A percentile compares a stretch with the other conserved stretches of the same genome.
Evolutionary conservation across 2,888 invertebrate genomes (phyloP).

Genomic region (Galerucella pusilla): DNA sequence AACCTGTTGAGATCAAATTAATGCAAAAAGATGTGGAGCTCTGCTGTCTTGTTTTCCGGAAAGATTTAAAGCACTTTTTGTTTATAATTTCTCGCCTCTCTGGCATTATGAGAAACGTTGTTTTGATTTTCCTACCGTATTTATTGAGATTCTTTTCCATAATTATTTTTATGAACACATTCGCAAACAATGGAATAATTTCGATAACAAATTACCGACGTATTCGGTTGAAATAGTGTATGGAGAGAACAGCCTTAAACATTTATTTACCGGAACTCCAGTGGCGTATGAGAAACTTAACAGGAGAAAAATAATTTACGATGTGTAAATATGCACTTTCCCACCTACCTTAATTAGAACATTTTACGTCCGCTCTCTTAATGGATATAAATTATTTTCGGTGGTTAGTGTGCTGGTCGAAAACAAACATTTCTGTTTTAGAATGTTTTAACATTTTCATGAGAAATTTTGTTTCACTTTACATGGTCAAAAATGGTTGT

Average conservation of each 20-base stretch:
- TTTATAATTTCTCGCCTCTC: no score
- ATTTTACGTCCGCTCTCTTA: not conserved
- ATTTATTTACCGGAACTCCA: not conserved
- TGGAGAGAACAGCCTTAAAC: not conserved
- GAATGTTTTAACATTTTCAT: not conserved
- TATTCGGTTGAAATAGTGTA: not conserved
- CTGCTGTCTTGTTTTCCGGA: no score
- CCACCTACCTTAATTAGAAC: constrained; percentile 10
- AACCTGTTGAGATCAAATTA: no score
- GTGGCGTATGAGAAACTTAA: constrained; percentile 5
- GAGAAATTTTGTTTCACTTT: not conserved
- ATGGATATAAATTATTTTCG: not conserved
- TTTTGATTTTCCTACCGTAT: no score
- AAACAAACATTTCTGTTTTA: constrained; percentile 1
- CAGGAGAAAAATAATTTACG: not conserved
- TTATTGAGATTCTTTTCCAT: no score
- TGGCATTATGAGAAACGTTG: no score
- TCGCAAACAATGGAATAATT: not conserved
- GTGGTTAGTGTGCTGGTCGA: not conserved
- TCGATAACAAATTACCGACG: not conserved
- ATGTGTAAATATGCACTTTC: constrained; percentile 9
- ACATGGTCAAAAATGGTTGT: not conserved
- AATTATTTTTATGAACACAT: no score
- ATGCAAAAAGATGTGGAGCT: no score
- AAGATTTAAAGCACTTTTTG: no score